Evolutionary conservation across 2,113 vertebrate genomes (phyloP).

Genomic region (Colaptes auratus): DNA sequence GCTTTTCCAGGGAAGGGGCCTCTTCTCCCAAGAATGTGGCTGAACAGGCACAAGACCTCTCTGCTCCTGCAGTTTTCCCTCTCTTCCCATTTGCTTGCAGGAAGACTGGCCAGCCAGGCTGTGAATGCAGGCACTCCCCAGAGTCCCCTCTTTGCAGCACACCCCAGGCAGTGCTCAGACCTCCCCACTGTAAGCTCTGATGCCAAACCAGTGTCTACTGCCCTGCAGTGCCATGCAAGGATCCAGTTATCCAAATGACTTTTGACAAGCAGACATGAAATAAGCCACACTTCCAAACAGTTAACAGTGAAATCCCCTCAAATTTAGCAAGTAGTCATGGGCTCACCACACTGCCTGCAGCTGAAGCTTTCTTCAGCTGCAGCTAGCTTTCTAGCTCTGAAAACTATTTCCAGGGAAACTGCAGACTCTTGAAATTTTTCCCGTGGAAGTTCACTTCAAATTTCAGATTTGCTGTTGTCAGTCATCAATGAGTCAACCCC

Average conservation of each 20-base stretch:
- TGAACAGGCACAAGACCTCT: neutral
- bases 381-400: neutral
- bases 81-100: neutral
- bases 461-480: neutral
- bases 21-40: neutral
- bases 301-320: neutral
- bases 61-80: neutral
- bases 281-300: neutral
- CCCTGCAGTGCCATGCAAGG: neutral
- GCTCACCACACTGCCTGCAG: neutral
- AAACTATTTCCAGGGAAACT: neutral
- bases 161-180: accelerated
- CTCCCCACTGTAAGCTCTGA: neutral
- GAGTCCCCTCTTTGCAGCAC: neutral
- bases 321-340: neutral
- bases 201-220: neutral
- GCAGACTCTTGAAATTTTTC: neutral
- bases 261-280: neutral
- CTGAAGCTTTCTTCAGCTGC: no score
- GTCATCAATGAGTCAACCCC: neutral
- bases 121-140: neutral
- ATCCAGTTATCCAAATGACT: neutral
- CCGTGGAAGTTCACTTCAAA: neutral
- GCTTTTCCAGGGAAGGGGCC: neutral
- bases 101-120: accelerated